These are phyloP conservation scores for Drosophila virilis DNA, from an alignment of 1,140 invertebrate genomes.

Conservation along the genomic window DNA sequence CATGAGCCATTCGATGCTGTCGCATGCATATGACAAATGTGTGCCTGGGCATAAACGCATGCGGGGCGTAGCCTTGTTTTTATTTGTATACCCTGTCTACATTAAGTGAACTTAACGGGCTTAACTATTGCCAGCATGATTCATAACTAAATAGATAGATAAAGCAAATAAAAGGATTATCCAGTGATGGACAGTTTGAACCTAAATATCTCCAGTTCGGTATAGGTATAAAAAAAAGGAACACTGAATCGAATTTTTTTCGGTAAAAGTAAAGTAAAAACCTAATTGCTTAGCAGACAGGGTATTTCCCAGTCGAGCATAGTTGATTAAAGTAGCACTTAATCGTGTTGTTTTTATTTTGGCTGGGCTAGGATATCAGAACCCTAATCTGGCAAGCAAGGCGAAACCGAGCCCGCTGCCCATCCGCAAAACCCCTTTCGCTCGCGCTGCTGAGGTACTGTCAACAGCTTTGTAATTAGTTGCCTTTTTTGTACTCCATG, in stretches of 20 bases:
- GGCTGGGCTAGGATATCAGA: constrained; percentile 19
- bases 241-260: no score
- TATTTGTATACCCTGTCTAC: constrained; percentile 23
- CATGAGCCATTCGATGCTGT: constrained; percentile 38
- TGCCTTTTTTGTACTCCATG: constrained; percentile 47
- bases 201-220: no score
- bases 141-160: no score
- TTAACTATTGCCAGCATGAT: no score
- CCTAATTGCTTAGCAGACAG: not conserved
- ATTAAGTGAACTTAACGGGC: not conserved
- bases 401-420: constrained; percentile 13
- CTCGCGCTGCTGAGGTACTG: constrained; percentile 24
- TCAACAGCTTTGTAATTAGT: constrained; percentile 70
- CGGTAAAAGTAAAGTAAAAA: no score
- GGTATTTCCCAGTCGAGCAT: not conserved
- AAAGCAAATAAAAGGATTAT: no score
- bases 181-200: no score
- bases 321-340: not conserved
- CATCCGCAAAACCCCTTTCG: constrained; percentile 12
- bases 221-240: no score
- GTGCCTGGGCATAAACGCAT: constrained; percentile 58
- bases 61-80: not conserved
- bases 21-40: constrained; percentile 64
- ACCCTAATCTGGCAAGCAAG: constrained; percentile 25
- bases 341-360: constrained; percentile 10